Evolutionary conservation across 37 sponge, comb jelly and placozoan species (phyloP).

Genomic region (Ianthella basta): DNA sequence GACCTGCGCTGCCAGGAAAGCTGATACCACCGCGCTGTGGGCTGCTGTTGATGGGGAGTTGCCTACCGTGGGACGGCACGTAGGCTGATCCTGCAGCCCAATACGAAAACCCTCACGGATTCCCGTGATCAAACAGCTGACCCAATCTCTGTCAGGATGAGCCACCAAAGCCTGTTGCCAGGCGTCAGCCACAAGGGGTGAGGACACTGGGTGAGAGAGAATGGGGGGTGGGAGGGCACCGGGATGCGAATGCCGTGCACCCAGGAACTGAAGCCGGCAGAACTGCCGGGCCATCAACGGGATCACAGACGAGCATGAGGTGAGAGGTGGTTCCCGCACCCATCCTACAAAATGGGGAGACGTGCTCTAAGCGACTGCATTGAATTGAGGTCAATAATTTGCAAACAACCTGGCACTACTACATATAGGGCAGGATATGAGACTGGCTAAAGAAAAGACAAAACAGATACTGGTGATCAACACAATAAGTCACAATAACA

Average conservation of each 20-base stretch:
- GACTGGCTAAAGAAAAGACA: too few species aligned
- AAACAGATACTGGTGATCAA: too few species aligned
- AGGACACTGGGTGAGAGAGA: not conserved
- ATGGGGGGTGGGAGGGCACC: not conserved
- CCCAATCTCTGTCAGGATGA: constrained; percentile 16
- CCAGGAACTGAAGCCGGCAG: constrained; percentile 9
- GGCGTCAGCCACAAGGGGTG: not conserved
- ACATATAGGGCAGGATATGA: too few species aligned
- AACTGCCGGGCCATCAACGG: constrained; percentile 7
- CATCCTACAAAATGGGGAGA: too few species aligned
- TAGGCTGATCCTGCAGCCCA: not conserved
- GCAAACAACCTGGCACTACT: too few species aligned
- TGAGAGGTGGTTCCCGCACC: too few species aligned
- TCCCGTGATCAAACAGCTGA: not conserved
- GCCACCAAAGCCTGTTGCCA: not conserved
- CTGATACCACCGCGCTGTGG: constrained; percentile 28
- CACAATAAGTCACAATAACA: too few species aligned
- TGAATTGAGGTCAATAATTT: too few species aligned
- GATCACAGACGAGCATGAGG: too few species aligned
- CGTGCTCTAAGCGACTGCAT: too few species aligned
- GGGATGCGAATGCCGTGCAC: not conserved
- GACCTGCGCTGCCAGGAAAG: constrained; percentile 9
- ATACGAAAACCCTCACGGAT: constrained; percentile 9
- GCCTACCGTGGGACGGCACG: not conserved
- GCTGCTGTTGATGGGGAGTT: constrained; percentile 29